Conservation (phyloP, 2,888 invertebrate genomes). For the Phalera bucephala region DNA sequence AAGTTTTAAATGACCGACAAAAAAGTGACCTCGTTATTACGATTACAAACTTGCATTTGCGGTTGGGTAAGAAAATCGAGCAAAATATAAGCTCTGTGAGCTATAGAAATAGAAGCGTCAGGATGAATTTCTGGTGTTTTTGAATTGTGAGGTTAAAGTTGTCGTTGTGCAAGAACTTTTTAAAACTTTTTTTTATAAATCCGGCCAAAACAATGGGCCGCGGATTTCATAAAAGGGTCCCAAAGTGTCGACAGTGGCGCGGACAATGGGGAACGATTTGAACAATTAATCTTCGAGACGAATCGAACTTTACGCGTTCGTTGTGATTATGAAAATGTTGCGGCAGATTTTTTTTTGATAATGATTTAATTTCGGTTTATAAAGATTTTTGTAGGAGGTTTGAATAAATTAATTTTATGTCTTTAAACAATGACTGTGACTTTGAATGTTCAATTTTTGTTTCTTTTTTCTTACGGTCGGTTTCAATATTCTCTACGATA, state of each 20-base stretch:
- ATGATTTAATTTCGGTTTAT: too few species aligned
- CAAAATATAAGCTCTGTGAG: too few species aligned
- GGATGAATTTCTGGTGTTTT: slow-evolving; percentile 23
- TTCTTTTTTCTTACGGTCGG: too few species aligned
- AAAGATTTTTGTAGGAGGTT: too few species aligned
- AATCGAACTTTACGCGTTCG: slow-evolving; percentile 59
- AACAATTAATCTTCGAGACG: slow-evolving; percentile 74
- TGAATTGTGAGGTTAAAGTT: slow-evolving; percentile 12
- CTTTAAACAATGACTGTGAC: too few species aligned
- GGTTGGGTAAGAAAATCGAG: slow-evolving; percentile 29
- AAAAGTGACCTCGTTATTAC: slow-evolving; percentile 74
- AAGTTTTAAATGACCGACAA: slow-evolving; percentile 77
- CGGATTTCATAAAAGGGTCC: slow-evolving; percentile 70
- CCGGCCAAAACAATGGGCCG: slow-evolving; percentile 71
- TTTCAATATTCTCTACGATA: too few species aligned
- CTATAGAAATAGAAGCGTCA: too few species aligned
- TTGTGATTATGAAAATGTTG: slow-evolving; percentile 37
- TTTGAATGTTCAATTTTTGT: too few species aligned
- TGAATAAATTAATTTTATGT: too few species aligned
- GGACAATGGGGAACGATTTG: slow-evolving; percentile 65
- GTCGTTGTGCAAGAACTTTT: slow-evolving; percentile 55
- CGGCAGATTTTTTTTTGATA: slow-evolving; percentile 24
- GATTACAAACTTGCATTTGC: slow-evolving; percentile 54
- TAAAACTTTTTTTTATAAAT: slow-evolving; percentile 65
- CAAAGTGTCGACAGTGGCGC: slow-evolving; percentile 65